These are phyloP conservation scores for Leptarthrus brevirostris DNA, from an alignment of 2,888 invertebrate species.

Conservation along the genomic window DNA sequence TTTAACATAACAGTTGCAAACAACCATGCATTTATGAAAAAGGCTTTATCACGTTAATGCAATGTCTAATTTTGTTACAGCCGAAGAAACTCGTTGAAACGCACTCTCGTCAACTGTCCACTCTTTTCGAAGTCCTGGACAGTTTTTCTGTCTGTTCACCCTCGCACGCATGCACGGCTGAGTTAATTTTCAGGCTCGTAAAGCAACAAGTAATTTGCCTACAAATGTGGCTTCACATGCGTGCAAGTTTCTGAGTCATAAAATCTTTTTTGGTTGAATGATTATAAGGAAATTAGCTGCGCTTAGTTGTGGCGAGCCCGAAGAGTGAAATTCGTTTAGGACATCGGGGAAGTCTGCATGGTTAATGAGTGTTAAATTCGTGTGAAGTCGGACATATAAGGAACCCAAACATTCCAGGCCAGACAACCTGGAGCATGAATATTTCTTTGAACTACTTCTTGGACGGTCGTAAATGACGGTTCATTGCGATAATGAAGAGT, in stretches of 20 bases:
- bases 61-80: too few relatives aligned
- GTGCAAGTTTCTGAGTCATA: slow-evolving; percentile 36
- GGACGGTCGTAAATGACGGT: background rate
- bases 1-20: too few relatives aligned
- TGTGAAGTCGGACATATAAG: background rate
- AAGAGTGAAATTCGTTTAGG: background rate
- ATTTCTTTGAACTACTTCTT: background rate
- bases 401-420: background rate
- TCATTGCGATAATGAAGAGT: slow-evolving; percentile 7
- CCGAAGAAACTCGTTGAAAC: too few relatives aligned
- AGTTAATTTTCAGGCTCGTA: background rate
- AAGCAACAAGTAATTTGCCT: background rate
- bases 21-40: too few relatives aligned
- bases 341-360: background rate
- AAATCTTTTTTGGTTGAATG: slow-evolving; percentile 43
- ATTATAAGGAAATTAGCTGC: slow-evolving; percentile 20
- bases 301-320: slow-evolving; percentile 9
- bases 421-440: background rate
- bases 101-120: too few relatives aligned
- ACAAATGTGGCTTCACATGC: background rate
- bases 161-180: background rate
- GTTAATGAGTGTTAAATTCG: background rate
- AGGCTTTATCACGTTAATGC: too few relatives aligned
- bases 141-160: too few relatives aligned
- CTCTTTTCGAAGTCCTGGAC: too few relatives aligned